phyloP scores from a whole-genome alignment of 2,888 invertebrate species.

The Folsomia manolachei region DNA sequence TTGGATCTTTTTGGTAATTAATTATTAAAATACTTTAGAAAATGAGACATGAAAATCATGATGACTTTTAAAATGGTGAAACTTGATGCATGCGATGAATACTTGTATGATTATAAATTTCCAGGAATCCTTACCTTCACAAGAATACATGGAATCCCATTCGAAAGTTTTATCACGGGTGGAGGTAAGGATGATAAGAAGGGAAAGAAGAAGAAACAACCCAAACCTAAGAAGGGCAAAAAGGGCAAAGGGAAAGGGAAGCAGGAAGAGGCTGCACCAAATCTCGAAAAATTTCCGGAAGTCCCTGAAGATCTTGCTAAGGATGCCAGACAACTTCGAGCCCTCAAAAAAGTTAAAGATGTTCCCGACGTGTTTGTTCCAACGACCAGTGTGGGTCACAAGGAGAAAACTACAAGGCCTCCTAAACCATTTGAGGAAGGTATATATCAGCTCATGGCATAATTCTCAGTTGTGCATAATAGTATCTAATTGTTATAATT shows the following conservation, averaged over 20 bases:
- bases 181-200: conserved; percentile 35
- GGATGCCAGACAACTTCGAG: conserved; percentile 18
- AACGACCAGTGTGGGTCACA: conserved; percentile 28
- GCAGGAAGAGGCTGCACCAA: conserved; percentile 36
- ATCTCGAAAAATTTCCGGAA: conserved; percentile 40
- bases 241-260: conserved; percentile 30
- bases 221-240: conserved; percentile 27
- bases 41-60: too few species aligned
- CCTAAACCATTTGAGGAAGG: conserved; percentile 26
- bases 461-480: neutral
- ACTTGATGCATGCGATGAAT: too few species aligned
- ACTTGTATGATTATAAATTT: too few species aligned
- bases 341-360: conserved; percentile 18
- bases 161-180: conserved; percentile 45
- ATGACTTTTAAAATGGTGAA: too few species aligned
- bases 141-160: conserved; percentile 41
- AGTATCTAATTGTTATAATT: neutral
- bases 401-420: conserved; percentile 36
- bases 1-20: conserved; percentile 24
- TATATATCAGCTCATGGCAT: neutral
- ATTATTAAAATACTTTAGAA: too few species aligned
- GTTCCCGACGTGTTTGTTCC: conserved; percentile 30
- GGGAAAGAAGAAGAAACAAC: conserved; percentile 17
- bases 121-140: conserved; percentile 46
- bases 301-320: conserved; percentile 33